Evolutionary conservation across 2,113 vertebrate genomes (phyloP).

Genomic region (Notechis scutatus): DNA sequence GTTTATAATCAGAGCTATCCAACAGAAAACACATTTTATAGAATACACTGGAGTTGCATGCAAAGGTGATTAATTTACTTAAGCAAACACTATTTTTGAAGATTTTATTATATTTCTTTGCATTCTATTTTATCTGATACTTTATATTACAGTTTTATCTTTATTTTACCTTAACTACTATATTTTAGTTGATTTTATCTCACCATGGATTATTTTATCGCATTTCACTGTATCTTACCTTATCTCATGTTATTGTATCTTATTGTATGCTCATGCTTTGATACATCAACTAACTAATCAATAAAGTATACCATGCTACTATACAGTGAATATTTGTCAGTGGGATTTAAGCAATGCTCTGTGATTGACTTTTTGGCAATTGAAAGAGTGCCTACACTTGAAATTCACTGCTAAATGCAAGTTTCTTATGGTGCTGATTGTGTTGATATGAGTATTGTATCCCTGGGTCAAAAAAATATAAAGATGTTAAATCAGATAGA

Average conservation of each 20-base stretch:
- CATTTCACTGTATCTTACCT: background rate
- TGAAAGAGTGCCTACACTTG: background rate
- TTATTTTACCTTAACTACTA: background rate
- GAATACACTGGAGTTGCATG: background rate
- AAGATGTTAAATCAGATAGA: background rate
- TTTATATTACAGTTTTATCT: background rate
- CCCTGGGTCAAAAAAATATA: background rate
- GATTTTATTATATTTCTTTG: background rate
- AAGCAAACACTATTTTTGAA: background rate
- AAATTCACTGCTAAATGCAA: background rate
- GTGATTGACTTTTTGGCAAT: background rate
- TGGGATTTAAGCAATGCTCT: background rate
- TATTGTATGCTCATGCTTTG: background rate
- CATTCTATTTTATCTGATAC: background rate
- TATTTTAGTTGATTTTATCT: background rate
- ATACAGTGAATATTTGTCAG: background rate
- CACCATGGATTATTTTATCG: background rate
- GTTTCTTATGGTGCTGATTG: background rate
- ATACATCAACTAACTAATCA: background rate
- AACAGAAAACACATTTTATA: background rate
- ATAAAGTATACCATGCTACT: background rate
- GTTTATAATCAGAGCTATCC: background rate
- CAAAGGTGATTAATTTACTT: background rate
- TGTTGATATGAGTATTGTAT: background rate
- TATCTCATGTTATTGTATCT: background rate